Conservation (phyloP, 2,797 vertebrate species). For the Myripristis murdjan region DNA sequence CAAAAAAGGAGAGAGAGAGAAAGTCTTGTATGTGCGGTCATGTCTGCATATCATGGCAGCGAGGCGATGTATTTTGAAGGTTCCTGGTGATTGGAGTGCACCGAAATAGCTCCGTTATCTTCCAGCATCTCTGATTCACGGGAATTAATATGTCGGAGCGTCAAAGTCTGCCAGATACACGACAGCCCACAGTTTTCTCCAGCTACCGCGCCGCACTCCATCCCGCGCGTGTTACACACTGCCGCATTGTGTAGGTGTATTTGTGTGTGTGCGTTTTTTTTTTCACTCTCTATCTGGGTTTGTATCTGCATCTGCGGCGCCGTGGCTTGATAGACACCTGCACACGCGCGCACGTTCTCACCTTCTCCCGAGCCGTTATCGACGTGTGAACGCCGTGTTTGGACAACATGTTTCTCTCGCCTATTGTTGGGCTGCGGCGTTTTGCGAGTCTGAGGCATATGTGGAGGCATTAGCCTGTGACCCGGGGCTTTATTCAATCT, state of each 20-base stretch:
- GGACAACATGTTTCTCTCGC: neutral
- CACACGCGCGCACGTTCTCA: constrained; percentile 40
- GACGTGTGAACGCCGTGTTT: constrained; percentile 22
- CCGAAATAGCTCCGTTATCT: neutral
- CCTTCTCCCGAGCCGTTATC: constrained; percentile 19
- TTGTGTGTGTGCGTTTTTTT: constrained; percentile 1
- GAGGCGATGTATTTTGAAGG: neutral
- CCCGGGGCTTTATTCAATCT: neutral
- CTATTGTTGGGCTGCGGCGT: constrained; percentile 22
- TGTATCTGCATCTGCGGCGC: neutral
- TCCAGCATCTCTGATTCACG: too few relatives aligned
- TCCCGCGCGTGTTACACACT: constrained; percentile 13
- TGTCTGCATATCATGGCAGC: neutral
- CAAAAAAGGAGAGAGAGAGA: neutral
- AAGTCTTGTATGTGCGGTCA: neutral
- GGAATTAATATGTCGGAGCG: too few relatives aligned
- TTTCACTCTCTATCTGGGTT: neutral
- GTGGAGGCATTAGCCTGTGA: constrained; percentile 29
- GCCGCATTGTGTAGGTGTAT: constrained; percentile 6
- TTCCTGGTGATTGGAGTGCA: neutral
- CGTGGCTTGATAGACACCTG: constrained; percentile 49
- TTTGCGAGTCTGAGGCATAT: constrained; percentile 42
- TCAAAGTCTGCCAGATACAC: too few relatives aligned
- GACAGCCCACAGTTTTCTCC: neutral
- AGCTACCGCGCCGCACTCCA: neutral